Base-by-base conservation (phyloP, 2,797 vertebrate species). In the Centroberyx gerrardi region DNA sequence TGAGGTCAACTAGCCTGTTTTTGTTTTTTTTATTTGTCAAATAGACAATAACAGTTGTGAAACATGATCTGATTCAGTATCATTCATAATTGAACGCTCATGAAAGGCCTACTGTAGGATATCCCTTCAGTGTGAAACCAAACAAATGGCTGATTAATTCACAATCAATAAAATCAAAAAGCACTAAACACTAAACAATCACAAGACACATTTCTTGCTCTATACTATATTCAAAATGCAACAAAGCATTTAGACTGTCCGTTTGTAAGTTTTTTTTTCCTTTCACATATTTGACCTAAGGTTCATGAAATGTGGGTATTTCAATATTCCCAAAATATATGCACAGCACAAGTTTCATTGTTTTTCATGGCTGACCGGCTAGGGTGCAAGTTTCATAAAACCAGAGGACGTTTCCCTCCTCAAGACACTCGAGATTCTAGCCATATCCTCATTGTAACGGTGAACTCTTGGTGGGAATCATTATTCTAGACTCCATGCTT, bases 401-500 rank as follows among this genome's bases (percentile, higher is more conserved):
- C 69, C 59, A 65, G 28, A 77, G 38, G 22, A 55, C 31, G 6
- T 28, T 54, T 49, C 36, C 64, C n/a, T 62, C 71, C 53, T 80
- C 44, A 48, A 22, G 22, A 22, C 1, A 22, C 22, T 22, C 12
- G 38, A 9, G 33, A 63, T 52, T 62, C 59, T 52, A 56, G 53
- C 61, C 8, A 0, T 48, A 22, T 15, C 68, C 61, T 89, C 66
- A 94, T 18, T 99, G 97, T 67, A 99, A 93, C 8, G 97, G 97
- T 0, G 98, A 99, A 80, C 94, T 96, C 88, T 94, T 95, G 86
- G 96, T 94, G 3, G 98, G 97, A 62, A 99, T 99, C 97, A 99
- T 98, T 76, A 99, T 97, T 77, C 98, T 95, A 0, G 97, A 99
- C 81, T 98, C 96, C 97, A 99, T 98, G 85, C 91, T 96, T 72